Percentiles rank a stretch among this genome's conserved stretches.
phyloP scores from a whole-genome alignment of 2,797 vertebrate species.

The Sphaeramia orbicularis region DNA sequence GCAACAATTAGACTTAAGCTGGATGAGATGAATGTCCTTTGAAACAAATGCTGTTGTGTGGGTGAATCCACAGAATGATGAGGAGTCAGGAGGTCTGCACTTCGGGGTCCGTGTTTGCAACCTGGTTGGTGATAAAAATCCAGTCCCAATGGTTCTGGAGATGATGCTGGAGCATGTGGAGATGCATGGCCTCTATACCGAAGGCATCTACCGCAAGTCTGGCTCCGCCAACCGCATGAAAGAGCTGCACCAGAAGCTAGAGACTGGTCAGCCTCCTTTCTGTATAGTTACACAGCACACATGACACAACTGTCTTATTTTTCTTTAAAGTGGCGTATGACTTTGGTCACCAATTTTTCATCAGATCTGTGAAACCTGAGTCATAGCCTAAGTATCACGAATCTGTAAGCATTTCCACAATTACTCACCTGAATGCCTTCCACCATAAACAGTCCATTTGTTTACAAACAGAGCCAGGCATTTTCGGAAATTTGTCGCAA shows the following conservation, averaged over 20 bases:
- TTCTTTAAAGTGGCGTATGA: too few relatives aligned
- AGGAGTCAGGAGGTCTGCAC: slow-evolving; percentile 86
- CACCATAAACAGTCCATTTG: too few relatives aligned
- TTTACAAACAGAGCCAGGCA: too few relatives aligned
- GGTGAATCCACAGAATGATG: slow-evolving; percentile 84
- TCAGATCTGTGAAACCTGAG: too few relatives aligned
- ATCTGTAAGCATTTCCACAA: too few relatives aligned
- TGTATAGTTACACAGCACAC: neutral
- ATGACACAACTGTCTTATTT: neutral
- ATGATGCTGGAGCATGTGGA: slow-evolving; percentile 96
- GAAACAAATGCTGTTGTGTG: neutral
- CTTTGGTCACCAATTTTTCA: too few relatives aligned
- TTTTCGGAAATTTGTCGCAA: too few relatives aligned
- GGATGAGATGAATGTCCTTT: neutral
- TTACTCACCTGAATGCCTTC: too few relatives aligned
- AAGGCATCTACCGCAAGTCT: slow-evolving; percentile 98
- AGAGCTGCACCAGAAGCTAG: slow-evolving; percentile 92
- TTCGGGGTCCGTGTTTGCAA: slow-evolving; percentile 90
- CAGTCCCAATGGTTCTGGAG: slow-evolving; percentile 94
- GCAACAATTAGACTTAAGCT: too few relatives aligned
- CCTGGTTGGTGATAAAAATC: slow-evolving; percentile 89
- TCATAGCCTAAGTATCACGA: too few relatives aligned
- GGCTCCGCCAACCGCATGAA: slow-evolving; percentile 96
- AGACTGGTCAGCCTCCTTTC: slow-evolving; percentile 84
- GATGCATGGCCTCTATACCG: slow-evolving; percentile 97